Percentiles rank a stretch among this genome's conserved stretches.
These are phyloP conservation scores for Astropecten irregularis DNA, from an alignment of 53 echinoderm and acorn worm genomes.

Conservation along the genomic window DNA sequence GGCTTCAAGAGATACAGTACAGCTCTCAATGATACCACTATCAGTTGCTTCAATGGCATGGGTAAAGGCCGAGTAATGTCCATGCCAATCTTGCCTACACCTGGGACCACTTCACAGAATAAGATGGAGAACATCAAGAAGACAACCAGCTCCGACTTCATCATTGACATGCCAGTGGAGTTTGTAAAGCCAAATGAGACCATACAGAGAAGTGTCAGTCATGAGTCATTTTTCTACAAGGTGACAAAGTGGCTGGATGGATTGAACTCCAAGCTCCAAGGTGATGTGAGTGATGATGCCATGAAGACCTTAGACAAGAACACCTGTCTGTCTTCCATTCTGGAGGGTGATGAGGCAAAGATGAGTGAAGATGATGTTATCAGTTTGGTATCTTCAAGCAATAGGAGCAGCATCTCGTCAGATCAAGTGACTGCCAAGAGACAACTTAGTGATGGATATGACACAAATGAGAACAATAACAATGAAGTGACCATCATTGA, in stretches of 20 bases:
- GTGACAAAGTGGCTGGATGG: constrained; percentile 13
- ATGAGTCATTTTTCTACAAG: background rate
- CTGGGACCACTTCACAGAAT: background rate
- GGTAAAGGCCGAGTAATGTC: constrained; percentile 17
- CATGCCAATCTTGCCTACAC: background rate
- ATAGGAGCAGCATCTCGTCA: constrained; percentile 15
- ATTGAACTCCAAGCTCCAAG: background rate
- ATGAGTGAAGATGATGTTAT: background rate
- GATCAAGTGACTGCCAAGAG: background rate
- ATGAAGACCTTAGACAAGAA: constrained; percentile 4
- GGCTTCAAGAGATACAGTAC: background rate
- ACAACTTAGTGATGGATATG: background rate
- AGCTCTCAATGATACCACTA: constrained; percentile 23
- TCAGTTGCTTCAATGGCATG: constrained; percentile 41
- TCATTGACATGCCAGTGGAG: background rate
- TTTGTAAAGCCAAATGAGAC: constrained; percentile 20
- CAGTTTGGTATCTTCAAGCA: constrained; percentile 4
- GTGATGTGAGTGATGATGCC: background rate
- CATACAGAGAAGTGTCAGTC: constrained; percentile 2
- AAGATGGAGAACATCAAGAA: background rate
- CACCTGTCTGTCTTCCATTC: background rate
- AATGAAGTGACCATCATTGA: constrained; percentile 27
- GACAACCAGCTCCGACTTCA: constrained; percentile 7
- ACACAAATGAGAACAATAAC: constrained; percentile 34
- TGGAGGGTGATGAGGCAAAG: background rate